Percentiles rank a stretch among this genome's conserved stretches.
phyloP scores from a whole-genome alignment of 1,140 invertebrate genomes.

The Hyles euphorbiae region DNA sequence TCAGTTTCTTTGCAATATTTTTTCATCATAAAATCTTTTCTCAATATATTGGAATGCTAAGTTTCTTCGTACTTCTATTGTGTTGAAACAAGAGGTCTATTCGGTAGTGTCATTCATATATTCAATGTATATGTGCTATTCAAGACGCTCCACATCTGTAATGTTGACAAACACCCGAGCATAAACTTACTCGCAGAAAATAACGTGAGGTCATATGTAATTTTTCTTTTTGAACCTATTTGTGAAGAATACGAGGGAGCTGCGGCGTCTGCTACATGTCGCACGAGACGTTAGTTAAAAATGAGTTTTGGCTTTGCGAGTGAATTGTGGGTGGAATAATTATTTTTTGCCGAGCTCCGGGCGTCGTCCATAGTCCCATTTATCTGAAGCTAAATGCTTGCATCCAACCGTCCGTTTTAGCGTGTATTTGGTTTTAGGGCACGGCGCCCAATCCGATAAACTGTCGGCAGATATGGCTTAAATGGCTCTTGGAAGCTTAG shows the following conservation, averaged over 20 bases:
- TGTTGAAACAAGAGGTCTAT: too few relatives aligned
- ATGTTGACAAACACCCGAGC: not conserved
- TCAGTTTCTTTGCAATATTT: too few relatives aligned
- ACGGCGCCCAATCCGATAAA: constrained; percentile 2
- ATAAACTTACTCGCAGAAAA: not conserved
- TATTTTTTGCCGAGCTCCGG: constrained; percentile 27
- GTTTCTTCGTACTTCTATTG: too few relatives aligned
- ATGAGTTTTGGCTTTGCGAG: constrained; percentile 28
- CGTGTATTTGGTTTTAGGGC: constrained; percentile 24
- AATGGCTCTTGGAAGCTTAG: too few relatives aligned
- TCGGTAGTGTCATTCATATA: too few relatives aligned
- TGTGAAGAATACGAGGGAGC: too few relatives aligned
- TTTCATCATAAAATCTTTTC: too few relatives aligned
- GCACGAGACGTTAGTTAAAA: constrained; percentile 20
- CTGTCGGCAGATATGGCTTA: not conserved
- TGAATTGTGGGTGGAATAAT: constrained; percentile 27
- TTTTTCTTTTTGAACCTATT: too few relatives aligned
- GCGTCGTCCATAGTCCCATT: constrained; percentile 25
- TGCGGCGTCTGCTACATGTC: too few relatives aligned
- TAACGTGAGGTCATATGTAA: not conserved
- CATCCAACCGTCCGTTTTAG: constrained; percentile 26
- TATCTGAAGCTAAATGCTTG: constrained; percentile 33
- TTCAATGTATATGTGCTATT: too few relatives aligned
- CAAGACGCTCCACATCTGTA: too few relatives aligned
- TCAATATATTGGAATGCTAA: too few relatives aligned